Evolutionary conservation across 1,140 invertebrate species (phyloP).

Genomic region (Ooceraea biroi): DNA sequence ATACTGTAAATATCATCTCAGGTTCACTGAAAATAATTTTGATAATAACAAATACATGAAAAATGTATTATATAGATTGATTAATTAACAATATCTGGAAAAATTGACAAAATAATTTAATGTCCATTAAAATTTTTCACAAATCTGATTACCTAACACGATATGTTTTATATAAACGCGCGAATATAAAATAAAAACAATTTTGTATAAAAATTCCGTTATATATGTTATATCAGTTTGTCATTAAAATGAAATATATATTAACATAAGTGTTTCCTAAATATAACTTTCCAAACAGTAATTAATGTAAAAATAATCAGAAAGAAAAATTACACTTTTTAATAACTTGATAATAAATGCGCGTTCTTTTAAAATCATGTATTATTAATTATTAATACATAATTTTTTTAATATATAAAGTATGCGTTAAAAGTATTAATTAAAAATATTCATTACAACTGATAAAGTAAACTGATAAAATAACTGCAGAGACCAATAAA

Average conservation of each 20-base stretch:
- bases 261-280: not conserved
- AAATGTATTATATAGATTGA: not conserved
- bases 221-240: too few species aligned
- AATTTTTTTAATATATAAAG: not conserved
- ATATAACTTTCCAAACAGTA: not conserved
- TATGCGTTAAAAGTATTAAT: too few species aligned
- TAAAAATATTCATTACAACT: too few species aligned
- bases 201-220: not conserved
- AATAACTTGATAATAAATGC: constrained; percentile 2
- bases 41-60: not conserved
- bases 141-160: not conserved
- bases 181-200: not conserved
- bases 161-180: constrained; percentile 35
- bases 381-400: not conserved
- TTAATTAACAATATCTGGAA: not conserved
- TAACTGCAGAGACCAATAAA: not conserved
- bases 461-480: constrained; percentile 11
- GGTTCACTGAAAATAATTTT: constrained; percentile 26
- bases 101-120: constrained; percentile 17
- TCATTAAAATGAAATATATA: not conserved
- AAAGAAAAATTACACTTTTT: not conserved
- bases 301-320: not conserved
- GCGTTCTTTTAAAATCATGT: not conserved
- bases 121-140: constrained; percentile 9
- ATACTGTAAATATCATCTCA: constrained; percentile 17